Conservation (phyloP, 2,888 invertebrate species). For the Ophonus ardosiacus region DNA sequence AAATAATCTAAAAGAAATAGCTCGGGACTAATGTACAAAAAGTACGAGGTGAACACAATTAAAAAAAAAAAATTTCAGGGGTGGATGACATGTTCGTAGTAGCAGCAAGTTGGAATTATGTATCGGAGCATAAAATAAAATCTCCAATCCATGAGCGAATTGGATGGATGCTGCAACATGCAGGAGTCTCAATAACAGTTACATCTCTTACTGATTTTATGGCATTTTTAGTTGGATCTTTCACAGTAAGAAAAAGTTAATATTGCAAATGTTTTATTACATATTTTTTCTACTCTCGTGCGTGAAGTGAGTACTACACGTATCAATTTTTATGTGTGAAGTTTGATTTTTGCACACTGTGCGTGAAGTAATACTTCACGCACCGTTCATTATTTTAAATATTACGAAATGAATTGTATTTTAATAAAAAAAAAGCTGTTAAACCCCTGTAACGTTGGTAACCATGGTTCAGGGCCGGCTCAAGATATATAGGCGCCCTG, state of each 20-base stretch:
- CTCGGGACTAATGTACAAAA: no score
- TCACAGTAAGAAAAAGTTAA: constrained; percentile 78
- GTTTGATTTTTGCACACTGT: no score
- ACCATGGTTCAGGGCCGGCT: no score
- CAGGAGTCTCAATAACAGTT: constrained; percentile 90
- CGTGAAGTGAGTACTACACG: no score
- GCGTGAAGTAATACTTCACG: no score
- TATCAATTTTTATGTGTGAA: no score
- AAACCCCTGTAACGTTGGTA: no score
- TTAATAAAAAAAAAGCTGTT: no score
- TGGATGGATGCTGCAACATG: constrained; percentile 85
- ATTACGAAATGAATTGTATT: no score
- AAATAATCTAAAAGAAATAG: no score
- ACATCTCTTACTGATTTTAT: constrained; percentile 90
- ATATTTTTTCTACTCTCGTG: constrained; percentile 36
- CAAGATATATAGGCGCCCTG: no score
- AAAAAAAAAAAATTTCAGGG: constrained; percentile 72
- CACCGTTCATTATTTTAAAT: no score
- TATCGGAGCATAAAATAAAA: constrained; percentile 75
- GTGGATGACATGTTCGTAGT: constrained; percentile 93
- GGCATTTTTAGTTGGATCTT: constrained; percentile 87
- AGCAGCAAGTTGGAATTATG: constrained; percentile 84
- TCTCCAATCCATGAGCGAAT: constrained; percentile 81
- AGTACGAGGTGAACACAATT: neutral
- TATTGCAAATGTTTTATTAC: neutral